Evolutionary conservation across 2,888 invertebrate genomes (phyloP), one percentile per base, ranked within the genome.

Genomic region (Sclerodermus sp.): DNA sequence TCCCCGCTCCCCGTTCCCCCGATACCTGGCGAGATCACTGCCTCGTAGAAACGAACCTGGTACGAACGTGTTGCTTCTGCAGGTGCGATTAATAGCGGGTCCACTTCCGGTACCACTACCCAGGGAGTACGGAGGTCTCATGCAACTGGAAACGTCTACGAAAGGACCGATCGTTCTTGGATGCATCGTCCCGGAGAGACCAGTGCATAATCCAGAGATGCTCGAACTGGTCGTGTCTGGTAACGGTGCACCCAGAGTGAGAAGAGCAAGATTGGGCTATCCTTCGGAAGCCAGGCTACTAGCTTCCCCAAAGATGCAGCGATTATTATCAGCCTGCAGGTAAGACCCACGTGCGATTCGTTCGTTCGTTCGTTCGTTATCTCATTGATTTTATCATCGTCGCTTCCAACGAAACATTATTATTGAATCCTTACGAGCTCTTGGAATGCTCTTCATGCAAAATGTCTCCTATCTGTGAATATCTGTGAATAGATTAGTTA

Each of bases 51-150:
- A 23, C 23, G 23, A 23, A 23, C 8, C 23, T 8, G 23, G 8
- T 23, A 23, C 8, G 8, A 23, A 8, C 23, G 23, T 23, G 4
- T 23, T 18, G 13, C 13, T 32, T 51, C 23, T 42, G 23, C 57
- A 76, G 67, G 82, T 82, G 43, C 77, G 80, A 61, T 77, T 83
- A 58, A 80, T 83, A 59, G 80, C 75, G 57, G 80, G 77, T 46
- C 77, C 77, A 47, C 57, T 77, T 46, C 78, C 78, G 41, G 68
- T 77, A 36, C 76, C 78, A 38, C 59, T 77, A 58, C 78, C 78
- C 17, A 67, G 71, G 13, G 77, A 77, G 53, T 77, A 77, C 49
- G 73, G 73, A 13, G 78, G 78, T 51, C 76, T 82, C 53, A 81
- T 77, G 77, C 76, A 77, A 55, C 47, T 77, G 47, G 76, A 77